Percentiles rank a stretch among this genome's conserved stretches.
phyloP scores from a whole-genome alignment of 2,113 vertebrate species.

The Toxostoma redivivum region DNA sequence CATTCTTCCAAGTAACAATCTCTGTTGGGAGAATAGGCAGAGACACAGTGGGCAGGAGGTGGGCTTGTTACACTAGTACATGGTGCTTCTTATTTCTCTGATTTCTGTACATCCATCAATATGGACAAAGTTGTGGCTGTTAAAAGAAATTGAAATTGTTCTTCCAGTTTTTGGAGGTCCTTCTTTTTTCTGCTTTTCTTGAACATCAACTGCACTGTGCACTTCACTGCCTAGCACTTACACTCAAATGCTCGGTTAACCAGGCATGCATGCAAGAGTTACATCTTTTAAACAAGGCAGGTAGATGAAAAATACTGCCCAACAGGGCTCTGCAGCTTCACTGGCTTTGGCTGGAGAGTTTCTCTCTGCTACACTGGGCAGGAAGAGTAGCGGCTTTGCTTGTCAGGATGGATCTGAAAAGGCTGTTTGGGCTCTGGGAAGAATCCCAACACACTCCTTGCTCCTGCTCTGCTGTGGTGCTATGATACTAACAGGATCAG shows the following conservation, averaged over 20 bases:
- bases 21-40: not conserved
- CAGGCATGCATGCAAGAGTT: not conserved
- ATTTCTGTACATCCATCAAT: not conserved
- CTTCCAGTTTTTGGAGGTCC: not conserved
- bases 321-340: not conserved
- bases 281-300: rapidly evolving
- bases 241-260: not conserved
- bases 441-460: not conserved
- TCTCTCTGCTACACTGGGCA: not conserved
- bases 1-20: not conserved
- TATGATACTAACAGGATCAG: not conserved
- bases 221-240: not conserved
- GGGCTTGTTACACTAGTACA: not conserved
- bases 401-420: not conserved
- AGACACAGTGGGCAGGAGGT: not conserved
- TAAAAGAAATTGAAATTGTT: not conserved
- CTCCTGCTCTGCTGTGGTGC: not conserved
- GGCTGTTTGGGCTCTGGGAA: not conserved
- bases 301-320: not conserved
- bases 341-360: not conserved
- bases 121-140: not conserved
- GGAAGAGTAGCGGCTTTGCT: not conserved
- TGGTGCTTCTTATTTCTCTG: not conserved
- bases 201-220: not conserved
- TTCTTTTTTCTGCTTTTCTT: not conserved